phyloP scores from a whole-genome alignment of 2,888 invertebrate species.

The Drosophila kambysellisi region DNA sequence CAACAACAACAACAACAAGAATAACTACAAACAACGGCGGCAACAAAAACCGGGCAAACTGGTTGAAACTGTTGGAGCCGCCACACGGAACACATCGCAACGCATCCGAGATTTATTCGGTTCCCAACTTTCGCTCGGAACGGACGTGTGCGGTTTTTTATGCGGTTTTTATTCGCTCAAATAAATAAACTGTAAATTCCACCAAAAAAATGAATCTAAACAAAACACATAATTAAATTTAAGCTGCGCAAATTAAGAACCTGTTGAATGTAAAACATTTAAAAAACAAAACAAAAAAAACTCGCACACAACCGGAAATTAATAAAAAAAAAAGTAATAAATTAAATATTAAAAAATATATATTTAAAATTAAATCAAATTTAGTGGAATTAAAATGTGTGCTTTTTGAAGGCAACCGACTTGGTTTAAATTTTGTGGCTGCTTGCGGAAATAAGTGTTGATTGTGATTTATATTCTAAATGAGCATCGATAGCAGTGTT shows the following conservation, averaged over 20 bases:
- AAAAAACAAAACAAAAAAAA: not conserved
- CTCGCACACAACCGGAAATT: not conserved
- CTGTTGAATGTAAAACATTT: not conserved
- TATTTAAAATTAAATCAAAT: not conserved
- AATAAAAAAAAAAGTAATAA: not conserved
- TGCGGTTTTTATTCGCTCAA: not conserved
- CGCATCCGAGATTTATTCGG: conserved; percentile 83
- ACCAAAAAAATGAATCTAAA: conserved; percentile 1
- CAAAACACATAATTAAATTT: not conserved
- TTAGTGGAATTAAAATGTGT: not conserved
- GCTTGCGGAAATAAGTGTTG: not conserved
- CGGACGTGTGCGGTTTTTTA: conserved; percentile 79
- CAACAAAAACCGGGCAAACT: conserved; percentile 33
- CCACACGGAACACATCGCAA: conserved; percentile 53
- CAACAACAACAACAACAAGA: conserved; percentile 11
- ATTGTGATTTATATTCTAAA: not conserved
- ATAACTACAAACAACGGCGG: not conserved
- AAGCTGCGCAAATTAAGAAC: not conserved
- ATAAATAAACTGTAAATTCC: conserved; percentile 5
- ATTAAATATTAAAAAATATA: not conserved
- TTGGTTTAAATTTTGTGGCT: not conserved
- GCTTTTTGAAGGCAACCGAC: not conserved
- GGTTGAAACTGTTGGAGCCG: conserved; percentile 15
- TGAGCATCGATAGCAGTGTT: not conserved
- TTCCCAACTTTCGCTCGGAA: conserved; percentile 83